Conservation (phyloP, 2,888 invertebrate species). For the Gari tellinella region DNA sequence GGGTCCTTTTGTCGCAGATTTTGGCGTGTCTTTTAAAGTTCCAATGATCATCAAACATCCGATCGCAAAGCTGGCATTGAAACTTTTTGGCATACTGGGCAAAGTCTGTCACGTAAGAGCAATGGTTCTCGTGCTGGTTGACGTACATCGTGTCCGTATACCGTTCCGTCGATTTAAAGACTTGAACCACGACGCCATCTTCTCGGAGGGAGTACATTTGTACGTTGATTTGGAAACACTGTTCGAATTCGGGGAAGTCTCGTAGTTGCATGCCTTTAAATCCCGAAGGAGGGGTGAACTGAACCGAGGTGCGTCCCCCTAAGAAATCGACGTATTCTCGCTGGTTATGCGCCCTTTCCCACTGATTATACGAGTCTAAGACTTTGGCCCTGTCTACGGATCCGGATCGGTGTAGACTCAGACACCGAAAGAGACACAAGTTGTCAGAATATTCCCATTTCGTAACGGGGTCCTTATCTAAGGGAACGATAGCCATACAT, state of each 20-base stretch:
- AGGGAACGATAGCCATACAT: neutral
- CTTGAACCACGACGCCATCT: conserved; percentile 10
- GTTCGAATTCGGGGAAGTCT: conserved; percentile 15
- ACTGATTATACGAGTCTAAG: neutral
- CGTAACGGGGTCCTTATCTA: conserved; percentile 5
- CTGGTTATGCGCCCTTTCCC: neutral
- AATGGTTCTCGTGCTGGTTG: conserved; percentile 26
- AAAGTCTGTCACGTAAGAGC: conserved; percentile 23
- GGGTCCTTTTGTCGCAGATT: conserved; percentile 16
- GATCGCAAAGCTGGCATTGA: conserved; percentile 20
- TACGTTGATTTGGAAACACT: conserved; percentile 24
- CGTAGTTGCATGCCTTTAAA: conserved; percentile 7
- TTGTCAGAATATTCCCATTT: neutral
- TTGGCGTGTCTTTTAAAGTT: conserved; percentile 9
- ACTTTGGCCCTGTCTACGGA: conserved; percentile 1
- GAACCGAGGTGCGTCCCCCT: neutral
- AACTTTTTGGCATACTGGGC: conserved; percentile 19
- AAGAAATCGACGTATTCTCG: neutral
- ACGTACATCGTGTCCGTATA: conserved; percentile 26
- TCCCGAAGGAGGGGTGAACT: neutral
- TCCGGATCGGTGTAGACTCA: neutral
- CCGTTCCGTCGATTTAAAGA: conserved; percentile 20
- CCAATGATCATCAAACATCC: conserved; percentile 2
- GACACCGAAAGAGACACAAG: conserved; percentile 1
- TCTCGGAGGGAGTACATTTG: conserved; percentile 21